Evolutionary conservation across 2,888 invertebrate species (phyloP), one percentile per base, ranked within the genome.

Genomic region (Heterodera filipjevi): DNA sequence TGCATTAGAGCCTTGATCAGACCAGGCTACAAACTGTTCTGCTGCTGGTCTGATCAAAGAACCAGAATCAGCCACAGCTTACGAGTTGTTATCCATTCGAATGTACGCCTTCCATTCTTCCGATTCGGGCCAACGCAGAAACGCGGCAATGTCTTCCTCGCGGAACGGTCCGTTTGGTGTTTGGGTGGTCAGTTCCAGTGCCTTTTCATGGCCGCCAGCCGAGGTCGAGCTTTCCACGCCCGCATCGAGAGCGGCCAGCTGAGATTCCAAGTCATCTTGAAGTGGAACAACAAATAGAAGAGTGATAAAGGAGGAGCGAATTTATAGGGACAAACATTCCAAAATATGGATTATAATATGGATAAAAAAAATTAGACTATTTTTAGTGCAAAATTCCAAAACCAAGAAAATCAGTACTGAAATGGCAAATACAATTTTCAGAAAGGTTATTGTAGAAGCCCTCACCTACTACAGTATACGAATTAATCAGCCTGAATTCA

Each of bases 61-160:
- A 8, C 27, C n/a, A n/a, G 5, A 2, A 71, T 44, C 59, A 27
- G 53, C 32, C 27, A 22, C n/a, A 35, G 76, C 66, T 79, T 39
- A 82, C 76, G 85, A 81, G 16, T 82, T 83, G 76, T 87, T 85
- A 46, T 82, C 81, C 75, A 86, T 68, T 71, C 85, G 83, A 22
- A 88, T 83, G 71, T 88, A 87, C 78, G 88, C 88, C 22, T 82
- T 81, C 88, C 88, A 88, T 78, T 84, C 87, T 72, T 85, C 85
- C 76, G 86, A 88, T 77, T 88, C 88, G 0, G 88, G 86, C 88
- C 87, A 88, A 32, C 82, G 82, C 44, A 88, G 71, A 79, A 88
- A 88, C 66, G 84, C 84, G 72, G 83, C 79, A 72, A 88, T 74
- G 72, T 88, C 88, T 5, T 83, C 84, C 35, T 85, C 86, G 53